These are phyloP conservation scores for Mactromeris polynyma DNA, from an alignment of 2,888 invertebrate genomes.

Conservation along the genomic window DNA sequence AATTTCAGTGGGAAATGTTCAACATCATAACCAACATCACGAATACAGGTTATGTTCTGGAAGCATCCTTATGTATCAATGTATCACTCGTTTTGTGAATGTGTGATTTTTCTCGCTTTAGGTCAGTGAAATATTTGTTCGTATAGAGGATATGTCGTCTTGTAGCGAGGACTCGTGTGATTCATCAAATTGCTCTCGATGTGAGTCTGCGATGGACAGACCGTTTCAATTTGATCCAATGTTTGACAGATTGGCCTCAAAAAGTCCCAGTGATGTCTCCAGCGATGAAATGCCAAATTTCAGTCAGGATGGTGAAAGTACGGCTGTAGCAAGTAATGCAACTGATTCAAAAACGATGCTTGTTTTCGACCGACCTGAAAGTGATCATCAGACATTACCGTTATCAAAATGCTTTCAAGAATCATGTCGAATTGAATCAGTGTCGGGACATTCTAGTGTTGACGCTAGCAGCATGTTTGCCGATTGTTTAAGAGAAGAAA, in stretches of 20 bases:
- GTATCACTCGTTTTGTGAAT: too few species aligned
- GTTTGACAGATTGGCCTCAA: constrained; percentile 13
- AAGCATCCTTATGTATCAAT: too few species aligned
- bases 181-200: constrained; percentile 67
- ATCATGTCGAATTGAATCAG: constrained; percentile 18
- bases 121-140: constrained; percentile 59
- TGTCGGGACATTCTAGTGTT: background rate
- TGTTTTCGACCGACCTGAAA: background rate
- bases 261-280: background rate
- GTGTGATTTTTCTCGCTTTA: too few species aligned
- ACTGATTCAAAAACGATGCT: constrained; percentile 22
- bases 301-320: background rate
- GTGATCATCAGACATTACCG: background rate
- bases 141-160: constrained; percentile 55
- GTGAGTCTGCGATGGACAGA: constrained; percentile 65
- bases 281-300: background rate
- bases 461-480: background rate
- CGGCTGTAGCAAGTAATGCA: background rate
- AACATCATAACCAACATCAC: too few species aligned
- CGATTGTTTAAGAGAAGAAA: background rate
- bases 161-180: constrained; percentile 65
- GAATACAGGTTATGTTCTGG: too few species aligned
- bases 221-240: constrained; percentile 19
- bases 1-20: too few species aligned
- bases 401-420: constrained; percentile 16